Base-by-base conservation (phyloP, 2,113 vertebrate genomes). In the Eulemur macaco region DNA sequence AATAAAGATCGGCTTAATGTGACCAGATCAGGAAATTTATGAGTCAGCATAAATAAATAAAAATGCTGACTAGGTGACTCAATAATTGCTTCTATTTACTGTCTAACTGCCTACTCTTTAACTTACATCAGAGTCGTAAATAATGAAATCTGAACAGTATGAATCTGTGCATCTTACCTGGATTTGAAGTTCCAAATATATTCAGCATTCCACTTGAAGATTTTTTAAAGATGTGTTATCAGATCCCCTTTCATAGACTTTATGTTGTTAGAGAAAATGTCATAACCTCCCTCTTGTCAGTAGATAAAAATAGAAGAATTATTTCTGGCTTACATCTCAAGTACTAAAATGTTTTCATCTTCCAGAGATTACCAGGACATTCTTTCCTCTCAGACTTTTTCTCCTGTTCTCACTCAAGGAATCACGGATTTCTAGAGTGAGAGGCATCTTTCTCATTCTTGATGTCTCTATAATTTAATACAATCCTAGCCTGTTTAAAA, bases 31-130 rank as follows among this genome's bases (percentile, higher is more conserved):
- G 77, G 52, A 52, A 78, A 96, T 88, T 95, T 92, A 92, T 87
- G 68, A 96, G 42, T 76, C 74, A 87, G 50, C 52, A 95, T 93
- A 82, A 95, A 90, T 86, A 97, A 95, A 90, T 81, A 74, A 96
- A 94, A 97, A 50, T 87, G 84, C 76, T 88, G 54, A 93, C 25
- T 23, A 96, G 85, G 47, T 92, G 21, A 88, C 37, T 83, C 93
- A 96, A 52, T 88, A 94, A 92, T 95, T 93, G 52, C 68, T 96
- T 96, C 71, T 83, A 60, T 93, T 97, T 97, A 60, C 31, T 68
- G 8, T 84, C 91, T 93, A 87, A 86, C 21, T 54, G 25, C n/a
- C 52, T 85, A 50, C 25, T 94, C 60, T 94, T 80, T 63, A 96
- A 91, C 50, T 96, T 80, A 69, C 54, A 37, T 23, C 8, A 76